A percentile compares a stretch with the other conserved stretches of the same genome.
Evolutionary conservation across 2,797 vertebrate species (phyloP).

Genomic region (Acrossocheilus fasciatus): DNA sequence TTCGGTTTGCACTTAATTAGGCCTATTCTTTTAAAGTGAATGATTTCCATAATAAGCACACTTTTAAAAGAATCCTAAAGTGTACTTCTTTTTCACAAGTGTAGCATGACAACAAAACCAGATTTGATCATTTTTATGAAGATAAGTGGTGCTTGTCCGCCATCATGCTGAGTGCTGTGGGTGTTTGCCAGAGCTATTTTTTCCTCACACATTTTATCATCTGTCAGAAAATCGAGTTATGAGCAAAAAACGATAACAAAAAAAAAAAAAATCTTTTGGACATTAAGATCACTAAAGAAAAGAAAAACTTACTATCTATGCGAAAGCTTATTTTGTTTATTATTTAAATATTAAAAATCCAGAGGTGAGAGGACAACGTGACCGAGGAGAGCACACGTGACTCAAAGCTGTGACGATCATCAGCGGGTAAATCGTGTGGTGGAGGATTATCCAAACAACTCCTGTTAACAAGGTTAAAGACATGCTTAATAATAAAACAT

Average conservation of each 20-base stretch:
- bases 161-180: neutral
- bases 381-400: constrained; percentile 1
- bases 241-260: neutral
- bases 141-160: neutral
- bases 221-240: neutral
- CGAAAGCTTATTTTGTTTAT: neutral
- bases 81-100: neutral
- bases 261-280: neutral
- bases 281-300: neutral
- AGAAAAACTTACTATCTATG: neutral
- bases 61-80: neutral
- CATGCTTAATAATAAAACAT: neutral
- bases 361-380: neutral
- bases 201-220: neutral
- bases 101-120: neutral
- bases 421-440: neutral
- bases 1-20: neutral
- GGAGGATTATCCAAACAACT: constrained; percentile 12
- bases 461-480: neutral
- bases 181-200: neutral
- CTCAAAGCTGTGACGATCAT: neutral
- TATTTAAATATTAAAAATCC: neutral
- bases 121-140: neutral
- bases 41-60: neutral
- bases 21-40: neutral